A percentile compares a stretch with the other conserved stretches of the same genome.
Evolutionary conservation across 1,140 invertebrate species (phyloP).

Genomic region (Tetraneura akinire): DNA sequence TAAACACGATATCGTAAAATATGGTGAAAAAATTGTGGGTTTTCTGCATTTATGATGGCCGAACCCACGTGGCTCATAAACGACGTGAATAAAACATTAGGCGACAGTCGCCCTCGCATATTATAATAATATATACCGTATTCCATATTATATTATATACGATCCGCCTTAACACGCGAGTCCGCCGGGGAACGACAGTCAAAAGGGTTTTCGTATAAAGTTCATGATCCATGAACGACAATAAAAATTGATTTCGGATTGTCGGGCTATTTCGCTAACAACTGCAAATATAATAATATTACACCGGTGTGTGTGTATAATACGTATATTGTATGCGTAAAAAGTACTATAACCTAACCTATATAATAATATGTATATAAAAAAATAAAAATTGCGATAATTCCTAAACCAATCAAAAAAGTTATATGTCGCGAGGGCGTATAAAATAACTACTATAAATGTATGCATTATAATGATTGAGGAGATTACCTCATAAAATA

Average conservation of each 20-base stretch:
- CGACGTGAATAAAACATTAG: constrained; percentile 49
- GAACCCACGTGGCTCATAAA: constrained; percentile 46
- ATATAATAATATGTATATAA: background rate
- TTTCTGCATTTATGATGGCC: constrained; percentile 44
- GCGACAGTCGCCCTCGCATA: constrained; percentile 43
- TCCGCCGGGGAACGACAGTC: background rate
- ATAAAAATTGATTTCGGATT: constrained; percentile 45
- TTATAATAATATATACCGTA: no score
- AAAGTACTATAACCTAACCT: no score
- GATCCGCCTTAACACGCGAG: background rate
- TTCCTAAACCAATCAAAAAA: background rate
- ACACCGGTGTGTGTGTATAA: no score
- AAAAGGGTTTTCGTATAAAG: constrained; percentile 23
- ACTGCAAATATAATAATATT: background rate
- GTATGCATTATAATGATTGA: background rate
- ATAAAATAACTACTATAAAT: no score
- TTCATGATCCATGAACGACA: constrained; percentile 46
- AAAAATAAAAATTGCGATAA: background rate
- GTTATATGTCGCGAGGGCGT: no score
- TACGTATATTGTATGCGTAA: no score
- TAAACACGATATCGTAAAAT: constrained; percentile 48
- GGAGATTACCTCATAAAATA: no score
- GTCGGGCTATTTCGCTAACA: background rate
- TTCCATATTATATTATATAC: no score
- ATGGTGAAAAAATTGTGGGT: constrained; percentile 45